Evolutionary conservation across 2,888 invertebrate genomes (phyloP), one percentile per base, ranked within the genome.

Genomic region (Odontomyia ornata): DNA sequence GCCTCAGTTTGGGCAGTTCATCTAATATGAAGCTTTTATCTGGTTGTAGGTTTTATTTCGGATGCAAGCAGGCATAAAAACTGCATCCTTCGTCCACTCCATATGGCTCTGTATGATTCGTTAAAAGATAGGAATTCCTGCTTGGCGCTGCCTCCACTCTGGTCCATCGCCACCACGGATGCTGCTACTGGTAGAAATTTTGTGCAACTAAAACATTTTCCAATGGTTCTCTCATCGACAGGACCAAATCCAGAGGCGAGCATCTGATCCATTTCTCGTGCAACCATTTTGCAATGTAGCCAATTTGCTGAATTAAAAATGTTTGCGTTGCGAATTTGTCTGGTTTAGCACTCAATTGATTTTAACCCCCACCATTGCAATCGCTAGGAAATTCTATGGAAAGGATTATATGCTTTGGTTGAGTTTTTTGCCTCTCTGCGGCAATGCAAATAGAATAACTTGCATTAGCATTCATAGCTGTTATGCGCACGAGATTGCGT

Each of bases 331-430:
- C 69, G 79, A 79, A 79, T 78, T 78, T 80, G 79, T 80, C 77
- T 75, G 80, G 79, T 79, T 80, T 80, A 79, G 80, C 79, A 80
- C 78, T 79, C 80, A 80, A 80, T 80, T 80, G 80, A 79, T 77
- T 79, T 78, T 79, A 36, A 36, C 76, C 79, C 56, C 67, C 46
- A 18, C n/a, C 67, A 13, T 36, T 5, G 5, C 36, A 13, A 25
- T 62, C 62, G 36, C 36, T 15, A n/a, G 52, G n/a, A 52, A 52
- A 46, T 69, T 57, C 27, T 30, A 52, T 57, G 52, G n/a, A 57
- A 36, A 28, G 73, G 73, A 73, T 73, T 73, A 73, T 73, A 15
- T 57, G 57, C 71, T 56, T 72, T 52, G 28, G 13, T 25, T 72
- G 52, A 27, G 18, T 73, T 73, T 57, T 57, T 36, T 36, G 36